Conservation (phyloP, 2,113 vertebrate species). For the Sterna hirundo region DNA sequence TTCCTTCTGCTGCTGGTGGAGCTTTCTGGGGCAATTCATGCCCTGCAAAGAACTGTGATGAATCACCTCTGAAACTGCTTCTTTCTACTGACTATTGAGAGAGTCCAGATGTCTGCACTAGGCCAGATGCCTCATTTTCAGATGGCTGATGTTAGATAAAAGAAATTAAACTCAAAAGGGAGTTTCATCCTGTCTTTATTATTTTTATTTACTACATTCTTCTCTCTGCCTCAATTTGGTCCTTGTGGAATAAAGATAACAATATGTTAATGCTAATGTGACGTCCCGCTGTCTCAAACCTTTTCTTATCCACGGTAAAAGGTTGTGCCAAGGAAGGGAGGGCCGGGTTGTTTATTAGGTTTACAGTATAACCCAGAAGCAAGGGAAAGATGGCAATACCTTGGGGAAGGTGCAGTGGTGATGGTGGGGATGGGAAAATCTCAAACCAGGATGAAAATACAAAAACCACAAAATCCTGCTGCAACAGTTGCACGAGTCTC, state of each 20-base stretch:
- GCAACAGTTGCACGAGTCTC: not conserved
- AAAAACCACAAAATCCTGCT: not conserved
- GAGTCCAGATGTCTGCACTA: not conserved
- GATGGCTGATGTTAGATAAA: not conserved
- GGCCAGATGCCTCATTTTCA: slow-evolving; percentile 37
- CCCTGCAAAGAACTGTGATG: not conserved
- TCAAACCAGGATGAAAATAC: not conserved
- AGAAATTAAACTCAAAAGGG: not conserved
- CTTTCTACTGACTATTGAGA: not conserved
- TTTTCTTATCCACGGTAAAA: not conserved
- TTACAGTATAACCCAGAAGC: not conserved
- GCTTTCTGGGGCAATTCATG: not conserved
- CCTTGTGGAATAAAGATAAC: not conserved
- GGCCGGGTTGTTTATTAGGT: not conserved
- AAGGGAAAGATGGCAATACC: not conserved
- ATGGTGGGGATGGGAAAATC: not conserved
- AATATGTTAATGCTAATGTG: not conserved
- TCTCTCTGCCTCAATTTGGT: not conserved
- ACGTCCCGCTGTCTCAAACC: not conserved
- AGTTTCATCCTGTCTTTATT: not conserved
- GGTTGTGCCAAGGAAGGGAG: not conserved
- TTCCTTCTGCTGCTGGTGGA: slow-evolving; percentile 19
- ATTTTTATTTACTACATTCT: not conserved
- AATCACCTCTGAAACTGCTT: slow-evolving; percentile 9
- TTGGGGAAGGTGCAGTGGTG: not conserved